Evolutionary conservation across 2,888 invertebrate genomes (phyloP).

Genomic region (Darwinula stevensoni): DNA sequence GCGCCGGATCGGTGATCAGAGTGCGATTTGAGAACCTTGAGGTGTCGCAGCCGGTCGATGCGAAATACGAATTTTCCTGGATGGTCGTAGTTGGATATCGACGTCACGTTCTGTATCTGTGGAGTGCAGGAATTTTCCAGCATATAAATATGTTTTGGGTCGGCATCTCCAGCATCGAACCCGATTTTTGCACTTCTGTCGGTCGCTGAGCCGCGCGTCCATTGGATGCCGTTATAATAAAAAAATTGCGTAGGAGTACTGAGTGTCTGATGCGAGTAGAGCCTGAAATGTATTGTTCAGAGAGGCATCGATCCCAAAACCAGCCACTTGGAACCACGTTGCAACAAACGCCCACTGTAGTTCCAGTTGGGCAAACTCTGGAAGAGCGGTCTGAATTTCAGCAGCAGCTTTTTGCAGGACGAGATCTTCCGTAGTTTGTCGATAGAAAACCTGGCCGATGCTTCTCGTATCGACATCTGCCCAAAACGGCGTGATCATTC

Average conservation of each 20-base stretch:
- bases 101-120: neutral
- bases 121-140: neutral
- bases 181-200: neutral
- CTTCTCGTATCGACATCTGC: neutral
- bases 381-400: neutral
- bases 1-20: too few species aligned
- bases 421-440: neutral
- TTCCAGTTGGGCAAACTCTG: neutral
- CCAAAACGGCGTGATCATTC: neutral
- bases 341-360: neutral
- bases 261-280: neutral
- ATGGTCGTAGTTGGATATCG: neutral
- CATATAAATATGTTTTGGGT: neutral
- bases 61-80: constrained; percentile 1
- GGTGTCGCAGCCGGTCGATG: too few species aligned
- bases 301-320: neutral
- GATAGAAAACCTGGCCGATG: neutral
- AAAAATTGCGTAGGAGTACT: neutral
- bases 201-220: neutral
- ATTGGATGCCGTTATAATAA: neutral
- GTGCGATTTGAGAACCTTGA: too few species aligned
- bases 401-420: neutral
- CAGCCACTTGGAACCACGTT: neutral
- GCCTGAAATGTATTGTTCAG: constrained; percentile 1
- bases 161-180: neutral